Evolutionary conservation across 2,888 invertebrate genomes (phyloP).

Genomic region (Drosophila emarginata): DNA sequence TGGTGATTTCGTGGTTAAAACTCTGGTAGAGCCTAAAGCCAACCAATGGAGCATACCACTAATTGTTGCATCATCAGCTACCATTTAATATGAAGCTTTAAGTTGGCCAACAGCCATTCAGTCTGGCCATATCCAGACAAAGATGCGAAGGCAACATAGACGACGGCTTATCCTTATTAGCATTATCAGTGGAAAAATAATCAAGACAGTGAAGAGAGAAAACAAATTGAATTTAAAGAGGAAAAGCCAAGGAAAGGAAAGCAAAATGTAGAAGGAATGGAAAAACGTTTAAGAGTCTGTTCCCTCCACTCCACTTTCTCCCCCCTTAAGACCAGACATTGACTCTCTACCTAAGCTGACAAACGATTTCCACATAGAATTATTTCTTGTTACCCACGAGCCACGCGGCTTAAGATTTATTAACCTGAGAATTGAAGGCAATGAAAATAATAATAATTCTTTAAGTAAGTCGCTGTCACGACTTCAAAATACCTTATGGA

Average conservation of each 20-base stretch:
- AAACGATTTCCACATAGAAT: constrained; percentile 79
- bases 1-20: neutral
- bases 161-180: constrained; percentile 74
- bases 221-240: constrained; percentile 74
- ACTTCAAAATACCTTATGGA: neutral
- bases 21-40: constrained; percentile 19
- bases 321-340: neutral
- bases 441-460: constrained; percentile 14
- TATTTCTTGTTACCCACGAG: constrained; percentile 28
- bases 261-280: constrained; percentile 13
- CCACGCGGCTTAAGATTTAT: constrained; percentile 75
- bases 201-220: constrained; percentile 60
- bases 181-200: constrained; percentile 74
- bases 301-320: constrained; percentile 19
- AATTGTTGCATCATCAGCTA: constrained; percentile 41
- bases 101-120: constrained; percentile 21
- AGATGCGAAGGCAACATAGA: constrained; percentile 32
- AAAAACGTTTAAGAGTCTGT: constrained; percentile 57
- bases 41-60: constrained; percentile 39
- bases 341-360: constrained; percentile 60
- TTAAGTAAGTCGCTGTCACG: neutral
- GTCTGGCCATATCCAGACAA: constrained; percentile 11
- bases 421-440: constrained; percentile 59
- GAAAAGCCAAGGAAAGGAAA: neutral
- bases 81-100: constrained; percentile 27